Conservation (phyloP, 2,113 vertebrate species). For the Aegotheles bennettii region DNA sequence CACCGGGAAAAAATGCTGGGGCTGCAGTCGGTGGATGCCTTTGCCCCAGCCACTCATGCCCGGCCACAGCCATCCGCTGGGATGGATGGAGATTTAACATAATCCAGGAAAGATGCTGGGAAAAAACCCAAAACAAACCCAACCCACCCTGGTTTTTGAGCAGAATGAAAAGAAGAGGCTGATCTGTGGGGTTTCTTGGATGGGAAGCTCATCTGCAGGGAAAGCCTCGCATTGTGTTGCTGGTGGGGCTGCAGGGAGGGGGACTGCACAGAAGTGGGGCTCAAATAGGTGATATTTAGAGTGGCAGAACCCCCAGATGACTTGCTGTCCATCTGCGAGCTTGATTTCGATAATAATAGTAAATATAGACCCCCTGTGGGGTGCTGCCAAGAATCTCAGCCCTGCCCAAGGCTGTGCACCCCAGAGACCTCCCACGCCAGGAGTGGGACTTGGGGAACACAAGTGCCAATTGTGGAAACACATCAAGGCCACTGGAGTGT, state of each 20-base stretch:
- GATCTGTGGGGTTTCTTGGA: background rate
- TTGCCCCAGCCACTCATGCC: rapidly evolving
- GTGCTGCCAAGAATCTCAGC: background rate
- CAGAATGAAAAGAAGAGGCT: background rate
- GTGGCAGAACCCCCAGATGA: background rate
- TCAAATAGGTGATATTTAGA: background rate
- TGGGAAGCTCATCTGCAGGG: background rate
- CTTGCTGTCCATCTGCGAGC: background rate
- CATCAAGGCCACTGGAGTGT: rapidly evolving
- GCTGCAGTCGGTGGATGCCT: rapidly evolving
- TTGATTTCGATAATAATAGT: background rate
- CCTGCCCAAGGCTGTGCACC: background rate
- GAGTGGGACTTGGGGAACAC: background rate
- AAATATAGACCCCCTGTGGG: background rate
- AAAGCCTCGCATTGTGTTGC: rapidly evolving
- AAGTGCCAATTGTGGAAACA: rapidly evolving
- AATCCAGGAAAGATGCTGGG: rapidly evolving
- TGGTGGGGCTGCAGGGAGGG: background rate
- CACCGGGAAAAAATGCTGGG: rapidly evolving
- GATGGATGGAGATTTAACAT: rapidly evolving
- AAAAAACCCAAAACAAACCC: background rate
- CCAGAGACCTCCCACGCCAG: rapidly evolving
- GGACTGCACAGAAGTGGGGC: background rate
- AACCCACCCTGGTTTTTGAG: background rate
- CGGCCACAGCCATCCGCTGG: background rate